These are phyloP conservation scores for Phorcus lineatus DNA, from an alignment of 2,888 invertebrate genomes.

Conservation along the genomic window DNA sequence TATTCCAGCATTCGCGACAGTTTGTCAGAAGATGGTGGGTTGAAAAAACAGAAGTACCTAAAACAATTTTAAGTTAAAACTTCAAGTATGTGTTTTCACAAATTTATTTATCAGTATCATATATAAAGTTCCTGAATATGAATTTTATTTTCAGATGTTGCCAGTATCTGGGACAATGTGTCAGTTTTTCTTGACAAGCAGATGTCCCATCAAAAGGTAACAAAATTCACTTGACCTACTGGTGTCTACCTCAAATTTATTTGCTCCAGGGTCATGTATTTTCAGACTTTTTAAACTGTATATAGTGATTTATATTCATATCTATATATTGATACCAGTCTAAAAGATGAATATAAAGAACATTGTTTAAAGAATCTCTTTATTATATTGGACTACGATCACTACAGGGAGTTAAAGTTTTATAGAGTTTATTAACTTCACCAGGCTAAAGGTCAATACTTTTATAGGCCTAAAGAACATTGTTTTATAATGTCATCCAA, in stretches of 20 bases:
- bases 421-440: no score
- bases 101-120: neutral
- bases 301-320: neutral
- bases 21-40: conserved; percentile 72
- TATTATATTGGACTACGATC: no score
- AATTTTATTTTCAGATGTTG: conserved; percentile 68
- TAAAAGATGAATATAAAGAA: no score
- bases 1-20: conserved; percentile 66
- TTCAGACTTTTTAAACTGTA: neutral
- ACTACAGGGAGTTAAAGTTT: no score
- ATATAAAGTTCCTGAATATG: neutral
- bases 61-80: neutral
- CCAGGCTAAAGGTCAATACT: no score
- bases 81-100: neutral
- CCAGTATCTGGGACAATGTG: conserved; percentile 74
- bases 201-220: conserved; percentile 73
- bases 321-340: no score
- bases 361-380: no score
- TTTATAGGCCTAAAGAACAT: no score
- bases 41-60: neutral
- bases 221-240: neutral
- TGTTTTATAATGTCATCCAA: no score
- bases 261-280: neutral
- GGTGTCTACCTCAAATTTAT: neutral
- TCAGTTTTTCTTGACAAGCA: conserved; percentile 73